Conservation (phyloP, 2,888 invertebrate species). For the Torymus auratus region DNA sequence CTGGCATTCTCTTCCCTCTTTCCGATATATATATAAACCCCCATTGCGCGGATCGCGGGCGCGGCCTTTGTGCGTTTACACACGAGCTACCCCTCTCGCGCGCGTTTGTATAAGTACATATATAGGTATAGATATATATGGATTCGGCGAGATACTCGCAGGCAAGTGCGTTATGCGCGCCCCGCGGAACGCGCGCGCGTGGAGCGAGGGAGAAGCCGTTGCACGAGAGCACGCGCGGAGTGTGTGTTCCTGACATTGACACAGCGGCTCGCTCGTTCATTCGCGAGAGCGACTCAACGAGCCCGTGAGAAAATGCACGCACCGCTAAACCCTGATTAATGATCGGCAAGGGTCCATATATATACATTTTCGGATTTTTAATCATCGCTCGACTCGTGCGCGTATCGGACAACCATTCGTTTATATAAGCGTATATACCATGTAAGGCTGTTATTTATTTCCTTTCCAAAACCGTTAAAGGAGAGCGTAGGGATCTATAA, state of each 20-base stretch:
- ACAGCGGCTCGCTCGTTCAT: conserved; percentile 12
- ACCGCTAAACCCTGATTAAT: conserved; percentile 36
- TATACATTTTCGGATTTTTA: too few species aligned
- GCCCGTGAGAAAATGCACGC: background rate
- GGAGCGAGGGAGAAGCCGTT: background rate
- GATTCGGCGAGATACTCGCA: too few species aligned
- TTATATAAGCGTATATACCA: too few species aligned
- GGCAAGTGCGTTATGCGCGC: too few species aligned
- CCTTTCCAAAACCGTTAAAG: too few species aligned
- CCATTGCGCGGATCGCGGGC: too few species aligned
- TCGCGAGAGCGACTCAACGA: conserved; percentile 11
- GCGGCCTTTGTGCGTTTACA: background rate
- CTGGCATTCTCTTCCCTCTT: background rate
- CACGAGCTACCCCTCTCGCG: background rate
- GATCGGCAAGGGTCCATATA: background rate
- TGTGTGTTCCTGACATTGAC: conserved; percentile 39
- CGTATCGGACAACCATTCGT: too few species aligned
- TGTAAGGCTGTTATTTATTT: too few species aligned
- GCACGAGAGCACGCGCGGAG: background rate
- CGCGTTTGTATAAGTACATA: background rate
- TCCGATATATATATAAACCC: background rate
- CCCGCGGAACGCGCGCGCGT: background rate
- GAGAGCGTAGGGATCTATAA: too few species aligned
- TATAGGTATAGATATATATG: too few species aligned
- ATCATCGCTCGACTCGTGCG: too few species aligned